Evolutionary conservation across 2,113 vertebrate genomes (phyloP).

Genomic region (Callorhinus ursinus): DNA sequence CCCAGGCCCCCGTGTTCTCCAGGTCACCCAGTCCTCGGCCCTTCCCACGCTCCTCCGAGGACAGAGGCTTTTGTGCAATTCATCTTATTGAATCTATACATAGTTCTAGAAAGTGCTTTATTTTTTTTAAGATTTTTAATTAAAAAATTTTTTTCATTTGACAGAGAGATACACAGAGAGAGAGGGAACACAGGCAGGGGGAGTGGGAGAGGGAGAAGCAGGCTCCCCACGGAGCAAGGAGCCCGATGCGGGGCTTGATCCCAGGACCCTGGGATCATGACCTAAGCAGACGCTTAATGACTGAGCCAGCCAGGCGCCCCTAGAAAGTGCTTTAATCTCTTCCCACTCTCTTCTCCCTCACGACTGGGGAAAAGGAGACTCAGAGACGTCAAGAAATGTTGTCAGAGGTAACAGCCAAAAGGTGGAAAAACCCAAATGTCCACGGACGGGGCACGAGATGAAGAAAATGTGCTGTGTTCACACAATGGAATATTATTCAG

Average conservation of each 20-base stretch:
- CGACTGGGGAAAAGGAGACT: background rate
- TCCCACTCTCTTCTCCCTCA: background rate
- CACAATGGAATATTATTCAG: background rate
- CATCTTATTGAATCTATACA: background rate
- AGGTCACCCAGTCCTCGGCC: background rate
- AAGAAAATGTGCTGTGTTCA: background rate
- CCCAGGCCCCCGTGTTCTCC: background rate
- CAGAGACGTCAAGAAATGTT: background rate
- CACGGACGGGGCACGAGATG: background rate
- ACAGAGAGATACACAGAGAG: too few relatives aligned
- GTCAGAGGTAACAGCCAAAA: background rate
- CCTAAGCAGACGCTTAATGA: too few relatives aligned
- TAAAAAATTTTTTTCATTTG: too few relatives aligned
- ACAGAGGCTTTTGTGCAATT: background rate
- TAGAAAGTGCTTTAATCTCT: background rate
- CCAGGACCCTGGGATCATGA: too few relatives aligned
- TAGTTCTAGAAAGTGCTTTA: background rate
- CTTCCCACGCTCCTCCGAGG: fast-evolving
- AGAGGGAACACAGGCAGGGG: too few relatives aligned
- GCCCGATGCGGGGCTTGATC: too few relatives aligned
- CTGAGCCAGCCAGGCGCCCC: too few relatives aligned
- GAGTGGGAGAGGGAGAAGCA: too few relatives aligned
- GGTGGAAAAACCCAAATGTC: background rate
- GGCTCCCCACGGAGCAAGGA: too few relatives aligned
- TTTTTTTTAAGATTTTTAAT: too few relatives aligned